phyloP scores from a whole-genome alignment of 2,797 vertebrate species.

The Cryptoprocta ferox region DNA sequence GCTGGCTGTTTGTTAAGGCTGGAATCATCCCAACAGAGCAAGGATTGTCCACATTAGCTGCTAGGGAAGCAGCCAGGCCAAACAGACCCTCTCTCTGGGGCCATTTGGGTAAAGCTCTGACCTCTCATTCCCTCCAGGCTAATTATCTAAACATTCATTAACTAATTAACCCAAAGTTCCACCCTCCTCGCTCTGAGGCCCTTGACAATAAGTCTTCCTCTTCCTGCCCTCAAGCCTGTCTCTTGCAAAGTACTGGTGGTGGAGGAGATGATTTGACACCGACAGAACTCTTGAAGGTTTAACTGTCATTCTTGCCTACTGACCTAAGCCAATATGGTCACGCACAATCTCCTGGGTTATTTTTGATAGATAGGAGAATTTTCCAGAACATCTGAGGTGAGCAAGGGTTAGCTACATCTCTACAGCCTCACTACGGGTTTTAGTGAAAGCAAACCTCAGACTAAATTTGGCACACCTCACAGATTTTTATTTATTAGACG shows the following conservation, averaged over 20 bases:
- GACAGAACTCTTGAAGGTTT: background rate
- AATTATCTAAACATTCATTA: background rate
- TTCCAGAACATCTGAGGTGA: background rate
- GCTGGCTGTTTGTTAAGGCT: background rate
- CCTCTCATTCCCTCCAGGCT: background rate
- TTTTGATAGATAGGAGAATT: background rate
- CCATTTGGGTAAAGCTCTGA: background rate
- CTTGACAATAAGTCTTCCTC: background rate
- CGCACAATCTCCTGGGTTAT: background rate
- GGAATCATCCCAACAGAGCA: background rate
- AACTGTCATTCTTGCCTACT: background rate
- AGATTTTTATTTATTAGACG: background rate
- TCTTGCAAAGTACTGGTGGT: background rate
- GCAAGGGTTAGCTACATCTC: background rate
- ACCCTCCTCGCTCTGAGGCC: background rate
- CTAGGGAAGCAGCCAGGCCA: background rate
- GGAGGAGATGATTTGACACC: rapidly evolving
- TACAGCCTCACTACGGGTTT: background rate
- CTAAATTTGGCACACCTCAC: background rate
- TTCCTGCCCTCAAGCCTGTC: background rate
- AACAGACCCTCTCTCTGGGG: background rate
- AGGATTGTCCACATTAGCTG: background rate
- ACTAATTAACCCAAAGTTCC: background rate
- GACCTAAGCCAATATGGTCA: background rate
- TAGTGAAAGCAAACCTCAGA: background rate